Evolutionary conservation across 2,797 vertebrate species (phyloP).

Genomic region (Stomatorhinus walkeri): DNA sequence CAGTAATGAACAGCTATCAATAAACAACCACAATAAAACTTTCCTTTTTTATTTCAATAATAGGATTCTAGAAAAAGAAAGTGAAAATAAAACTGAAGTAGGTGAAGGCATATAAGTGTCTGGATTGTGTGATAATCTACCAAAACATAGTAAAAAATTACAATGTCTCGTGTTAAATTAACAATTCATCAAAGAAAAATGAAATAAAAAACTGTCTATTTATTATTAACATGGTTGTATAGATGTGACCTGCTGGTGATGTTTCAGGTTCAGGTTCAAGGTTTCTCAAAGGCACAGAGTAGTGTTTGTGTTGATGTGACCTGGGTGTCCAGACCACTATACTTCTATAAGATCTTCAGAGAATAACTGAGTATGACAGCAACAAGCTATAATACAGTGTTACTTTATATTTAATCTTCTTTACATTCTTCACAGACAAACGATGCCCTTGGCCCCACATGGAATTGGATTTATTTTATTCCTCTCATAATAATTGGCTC

Average conservation of each 20-base stretch:
- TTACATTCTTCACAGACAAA: conserved; percentile 74
- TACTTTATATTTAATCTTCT: background rate
- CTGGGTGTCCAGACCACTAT: background rate
- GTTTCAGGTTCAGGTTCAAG: background rate
- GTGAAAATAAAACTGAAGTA: background rate
- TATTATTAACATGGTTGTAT: background rate
- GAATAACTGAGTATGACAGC: background rate
- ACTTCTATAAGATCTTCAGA: background rate
- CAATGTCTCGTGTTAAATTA: background rate
- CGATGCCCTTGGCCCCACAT: conserved; percentile 89
- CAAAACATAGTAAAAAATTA: background rate
- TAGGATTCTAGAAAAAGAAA: background rate
- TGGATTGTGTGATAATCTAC: background rate
- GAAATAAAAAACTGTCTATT: background rate
- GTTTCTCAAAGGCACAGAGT: background rate
- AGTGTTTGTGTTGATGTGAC: background rate
- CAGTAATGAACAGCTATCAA: background rate
- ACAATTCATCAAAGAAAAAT: background rate
- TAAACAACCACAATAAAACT: background rate
- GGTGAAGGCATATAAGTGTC: background rate
- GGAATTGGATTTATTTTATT: conserved; percentile 99
- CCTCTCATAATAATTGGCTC: conserved; percentile 98
- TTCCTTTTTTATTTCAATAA: background rate
- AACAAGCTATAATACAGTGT: background rate
- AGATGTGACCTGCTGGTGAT: background rate